Evolutionary conservation across 1,140 invertebrate genomes (phyloP), one percentile per base, ranked within the genome.

Genomic region (Prorops nasuta): DNA sequence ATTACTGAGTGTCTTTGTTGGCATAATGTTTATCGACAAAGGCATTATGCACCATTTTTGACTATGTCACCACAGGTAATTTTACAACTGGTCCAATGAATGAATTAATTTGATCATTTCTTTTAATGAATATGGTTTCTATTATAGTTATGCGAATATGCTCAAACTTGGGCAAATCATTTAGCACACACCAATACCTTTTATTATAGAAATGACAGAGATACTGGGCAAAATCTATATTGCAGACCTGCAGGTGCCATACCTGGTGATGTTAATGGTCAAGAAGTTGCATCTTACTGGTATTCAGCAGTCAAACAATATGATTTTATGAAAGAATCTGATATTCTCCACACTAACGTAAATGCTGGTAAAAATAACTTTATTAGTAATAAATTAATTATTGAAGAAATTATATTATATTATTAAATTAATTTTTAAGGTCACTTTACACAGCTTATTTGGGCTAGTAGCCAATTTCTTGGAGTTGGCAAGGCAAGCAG

Each of bases 361-460:
- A 89, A 89, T 64, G 84, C 88, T 76, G 88, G 88, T 90, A 74
- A 49, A 40, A 39, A 36, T n/a, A n/a, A n/a, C n/a, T n/a, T n/a
- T 10, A 28, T 28, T 28, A 28, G 24, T 28, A 28, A n/a, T n/a
- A n/a, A n/a, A n/a, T n/a, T 28, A 28, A 28, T 28, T 10, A 10
- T 10, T 6, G 24, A 10, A 28, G 10, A 28, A 6, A 28, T 28
- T 10, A 28, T 6, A 28, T 28, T 28, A 28, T 6, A 6, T 28
- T 28, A 28, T 28, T 10, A 10, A 28, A 28, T 35, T 35, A 4
- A 4, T 14, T 7, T 18, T 18, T 46, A 53, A 91, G 91, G 90
- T 60, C 90, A 95, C 67, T 96, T 95, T 72, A 93, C 92, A 0
- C 92, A 96, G 77, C 79, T 96, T 66, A 87, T 96, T 12, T 96